Conservation (phyloP, 1,140 invertebrate genomes). For the Drosophila sp. region DNA sequence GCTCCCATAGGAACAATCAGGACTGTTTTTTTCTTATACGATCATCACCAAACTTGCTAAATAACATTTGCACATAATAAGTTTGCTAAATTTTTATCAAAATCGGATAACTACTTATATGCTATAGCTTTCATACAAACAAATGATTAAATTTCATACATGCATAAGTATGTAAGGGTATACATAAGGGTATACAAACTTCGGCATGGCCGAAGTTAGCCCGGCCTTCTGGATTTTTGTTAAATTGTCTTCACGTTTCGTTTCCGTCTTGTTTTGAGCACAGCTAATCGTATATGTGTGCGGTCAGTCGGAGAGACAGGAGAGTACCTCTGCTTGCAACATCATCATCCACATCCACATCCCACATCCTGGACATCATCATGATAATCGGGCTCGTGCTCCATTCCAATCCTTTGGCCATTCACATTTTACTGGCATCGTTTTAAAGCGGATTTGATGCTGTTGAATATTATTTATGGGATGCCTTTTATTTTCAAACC, state of each 20-base stretch:
- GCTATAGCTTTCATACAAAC: no score
- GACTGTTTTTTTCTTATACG: no score
- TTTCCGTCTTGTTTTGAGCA: background rate
- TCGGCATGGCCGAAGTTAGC: no score
- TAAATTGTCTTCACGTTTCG: background rate
- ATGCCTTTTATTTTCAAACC: conserved; percentile 64
- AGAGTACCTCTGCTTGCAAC: background rate
- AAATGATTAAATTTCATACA: no score
- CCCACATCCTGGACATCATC: background rate
- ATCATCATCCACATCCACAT: background rate
- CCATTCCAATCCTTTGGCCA: background rate
- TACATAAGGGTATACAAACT: no score
- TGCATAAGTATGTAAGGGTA: no score
- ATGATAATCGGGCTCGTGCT: background rate
- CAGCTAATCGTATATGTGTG: conserved; percentile 3
- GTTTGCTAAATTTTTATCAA: no score
- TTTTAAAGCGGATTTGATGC: conserved; percentile 77
- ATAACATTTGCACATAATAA: no score
- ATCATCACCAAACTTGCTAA: no score
- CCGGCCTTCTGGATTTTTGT: no score
- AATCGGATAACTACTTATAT: no score
- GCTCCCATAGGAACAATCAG: no score
- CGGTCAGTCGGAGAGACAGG: background rate
- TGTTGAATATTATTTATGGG: conserved; percentile 75
- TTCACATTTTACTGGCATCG: conserved; percentile 9